Evolutionary conservation across 2,888 invertebrate species (phyloP), one percentile per base, ranked within the genome.

Genomic region (Junonia oenone): DNA sequence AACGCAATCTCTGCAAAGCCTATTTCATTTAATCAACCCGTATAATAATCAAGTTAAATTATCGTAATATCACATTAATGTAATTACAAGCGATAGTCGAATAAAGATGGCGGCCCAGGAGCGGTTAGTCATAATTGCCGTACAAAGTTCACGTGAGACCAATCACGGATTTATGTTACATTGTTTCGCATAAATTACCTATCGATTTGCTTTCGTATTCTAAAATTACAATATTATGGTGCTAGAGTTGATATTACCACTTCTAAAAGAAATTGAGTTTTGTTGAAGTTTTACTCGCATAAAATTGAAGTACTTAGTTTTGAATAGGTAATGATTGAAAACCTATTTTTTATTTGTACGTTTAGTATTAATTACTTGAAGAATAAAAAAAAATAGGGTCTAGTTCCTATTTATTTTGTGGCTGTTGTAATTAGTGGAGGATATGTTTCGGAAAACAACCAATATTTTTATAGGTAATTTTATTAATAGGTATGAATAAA

Each of bases 101-200:
- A 54, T 59, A 60, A 63, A 63, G 58, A 61, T 63, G 63, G 65
- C 58, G 59, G 58, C 53, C 68, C 75, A 73, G 82, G 65, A 81
- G 78, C 77, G 65, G 63, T 61, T 49, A 29, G 58, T 63, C 69
- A 69, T 74, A 75, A 79, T 76, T 73, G 68, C 73, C 67, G 71
- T 71, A 68, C 70, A 73, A 72, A 73, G 75, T 78, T 76, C 76
- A 78, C 63, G 68, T 78, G 76, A 73, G 72, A 75, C 81, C 71
- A 80, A 82, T 79, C 68, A 68, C 40, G 68, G 70, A 79, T 75
- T 81, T 75, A 76, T 80, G 68, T 64, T 69, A 72, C 70, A 77
- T 80, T 79, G 81, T 77, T 76, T 75, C 72, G 67, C 68, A 74
- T 78, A 76, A 75, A 80, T 79, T 77, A 72, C 70, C 72, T 64